Base-by-base conservation (phyloP, 2,888 invertebrate genomes). In the Synanthedon myopaeformis region DNA sequence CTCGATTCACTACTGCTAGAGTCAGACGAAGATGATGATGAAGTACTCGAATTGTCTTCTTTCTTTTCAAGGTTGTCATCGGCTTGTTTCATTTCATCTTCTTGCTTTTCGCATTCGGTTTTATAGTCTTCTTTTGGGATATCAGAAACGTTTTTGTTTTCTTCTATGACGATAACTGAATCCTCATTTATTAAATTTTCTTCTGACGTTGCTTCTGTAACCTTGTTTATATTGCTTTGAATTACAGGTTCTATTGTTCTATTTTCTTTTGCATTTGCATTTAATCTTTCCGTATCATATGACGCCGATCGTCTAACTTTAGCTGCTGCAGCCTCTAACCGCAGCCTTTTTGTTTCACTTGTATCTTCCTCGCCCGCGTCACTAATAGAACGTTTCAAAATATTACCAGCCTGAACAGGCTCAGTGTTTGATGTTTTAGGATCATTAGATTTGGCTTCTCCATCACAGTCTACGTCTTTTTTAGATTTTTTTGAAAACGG, bases 1-100 rank as follows among this genome's bases (percentile, higher is more conserved):
- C 85, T 88, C 49, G 88, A 87, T 0, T 81, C 76, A 1, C 89
- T 88, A 13, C 89, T 89, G 35, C 89, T 89, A 59, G 89, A 89
- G 8, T 90, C 90, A 61, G 90, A 90, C 41, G 90, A 90, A 52
- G 82, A 84, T 3, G 87, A 84, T 2, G 87, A 82, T 1, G 82
- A 74, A 23, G 82, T 82, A 57, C 84, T 85, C 1, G 79, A 73
- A 61, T 72, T 80, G 5, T 81, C 81, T 14, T 72, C 75, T 62
- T 79, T 82, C 52, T 53, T 62, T 42, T 60, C 53, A 28, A 41
- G 42, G n/a, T 28, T 41, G 48, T 53, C 55, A 72, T 74, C 72
- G 35, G 0, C 35, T 73, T 70, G 68, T 63, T 56, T 71, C 72
- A 48, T 56, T 55, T 55, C 61, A 66, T 56, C 67, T 69, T 45